Conservation (phyloP, 2,113 vertebrate species). For the Bolborhynchus lineola region DNA sequence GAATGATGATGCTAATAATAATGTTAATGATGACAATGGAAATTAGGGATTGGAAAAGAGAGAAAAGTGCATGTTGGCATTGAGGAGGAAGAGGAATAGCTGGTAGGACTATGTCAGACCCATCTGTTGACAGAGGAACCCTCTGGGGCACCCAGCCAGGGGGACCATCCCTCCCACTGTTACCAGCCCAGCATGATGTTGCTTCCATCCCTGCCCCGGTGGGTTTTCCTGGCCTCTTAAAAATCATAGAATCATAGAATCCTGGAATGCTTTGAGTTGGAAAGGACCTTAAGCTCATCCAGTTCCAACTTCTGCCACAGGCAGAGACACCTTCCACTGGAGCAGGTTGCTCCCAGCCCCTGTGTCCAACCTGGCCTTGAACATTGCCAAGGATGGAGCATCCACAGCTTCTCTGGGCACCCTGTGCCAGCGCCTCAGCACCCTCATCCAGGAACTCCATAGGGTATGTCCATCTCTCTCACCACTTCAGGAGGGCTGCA, state of each 20-base stretch:
- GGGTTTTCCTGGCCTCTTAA: accelerated
- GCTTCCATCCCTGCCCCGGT: not conserved
- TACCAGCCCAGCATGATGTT: not conserved
- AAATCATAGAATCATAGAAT: accelerated
- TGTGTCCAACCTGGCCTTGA: not conserved
- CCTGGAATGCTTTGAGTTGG: not conserved
- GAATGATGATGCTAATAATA: not conserved
- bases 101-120: not conserved
- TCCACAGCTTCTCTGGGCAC: not conserved
- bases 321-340: not conserved
- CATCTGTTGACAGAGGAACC: accelerated
- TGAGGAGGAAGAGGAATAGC: not conserved
- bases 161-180: accelerated
- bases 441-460: accelerated
- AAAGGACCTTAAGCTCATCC: not conserved
- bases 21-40: not conserved
- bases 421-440: not conserved
- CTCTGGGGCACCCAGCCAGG: accelerated
- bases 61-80: not conserved
- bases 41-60: not conserved
- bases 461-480: accelerated
- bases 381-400: not conserved
- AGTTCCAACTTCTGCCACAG: not conserved
- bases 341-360: not conserved
- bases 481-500: accelerated